phyloP scores from a whole-genome alignment of 2,113 vertebrate genomes.

The Salvelinus alpinus region DNA sequence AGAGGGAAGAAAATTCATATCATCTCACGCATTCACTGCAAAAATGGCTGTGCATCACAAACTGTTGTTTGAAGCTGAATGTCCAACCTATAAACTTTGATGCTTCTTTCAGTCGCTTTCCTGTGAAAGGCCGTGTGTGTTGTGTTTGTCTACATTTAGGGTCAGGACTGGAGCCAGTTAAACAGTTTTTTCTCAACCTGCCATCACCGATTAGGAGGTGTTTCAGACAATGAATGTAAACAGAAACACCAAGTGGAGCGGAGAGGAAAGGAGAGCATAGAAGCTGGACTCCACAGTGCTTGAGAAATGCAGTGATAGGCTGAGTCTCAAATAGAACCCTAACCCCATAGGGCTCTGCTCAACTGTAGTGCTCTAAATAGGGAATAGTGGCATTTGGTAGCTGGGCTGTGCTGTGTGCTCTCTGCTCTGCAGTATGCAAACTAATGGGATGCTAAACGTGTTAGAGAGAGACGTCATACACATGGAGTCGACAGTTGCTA shows the following conservation, averaged over 20 bases:
- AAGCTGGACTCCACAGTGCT: constrained; percentile 13
- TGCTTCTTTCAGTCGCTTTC: not conserved
- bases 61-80: not conserved
- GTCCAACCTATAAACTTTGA: not conserved
- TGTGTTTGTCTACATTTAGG: constrained; percentile 37
- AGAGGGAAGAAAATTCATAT: constrained; percentile 13
- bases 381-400: no score
- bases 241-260: not conserved
- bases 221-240: constrained; percentile 64
- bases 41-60: not conserved
- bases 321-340: no score
- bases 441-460: constrained; percentile 44
- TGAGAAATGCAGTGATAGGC: constrained; percentile 7
- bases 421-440: constrained; percentile 10
- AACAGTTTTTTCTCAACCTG: constrained; percentile 59
- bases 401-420: not conserved
- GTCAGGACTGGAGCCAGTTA: constrained; percentile 49
- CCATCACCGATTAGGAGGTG: constrained; percentile 47
- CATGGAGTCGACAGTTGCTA: constrained; percentile 16
- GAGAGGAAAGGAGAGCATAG: constrained; percentile 7
- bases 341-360: no score
- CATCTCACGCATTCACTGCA: no score
- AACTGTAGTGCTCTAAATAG: no score
- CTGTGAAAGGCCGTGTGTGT: not conserved
- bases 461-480: constrained; percentile 27